A percentile compares a stretch with the other conserved stretches of the same genome.
Evolutionary conservation across 2,113 vertebrate genomes (phyloP).

Genomic region (human (Homo sapiens)): GRCh38 chr6:163843001-163843500

Average conservation of each 20-base stretch:
- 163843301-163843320: neutral
- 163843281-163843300: neutral
- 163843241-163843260: accelerated
- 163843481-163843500: neutral
- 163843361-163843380: neutral
- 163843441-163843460: neutral
- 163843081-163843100: neutral
- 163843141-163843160: neutral
- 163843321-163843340: neutral
- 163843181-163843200: neutral
- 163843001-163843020: neutral
- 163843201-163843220: neutral
- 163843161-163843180: neutral
- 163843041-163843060: neutral
- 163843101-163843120: neutral
- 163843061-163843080: neutral
- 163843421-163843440: neutral
- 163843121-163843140: neutral
- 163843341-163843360: neutral
- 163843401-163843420: neutral
- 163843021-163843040: neutral
- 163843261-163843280: neutral
- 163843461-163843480: neutral
- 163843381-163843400: neutral
- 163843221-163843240: neutral